Evolutionary conservation across 2,888 invertebrate species (phyloP).

Genomic region (Rapana venosa): DNA sequence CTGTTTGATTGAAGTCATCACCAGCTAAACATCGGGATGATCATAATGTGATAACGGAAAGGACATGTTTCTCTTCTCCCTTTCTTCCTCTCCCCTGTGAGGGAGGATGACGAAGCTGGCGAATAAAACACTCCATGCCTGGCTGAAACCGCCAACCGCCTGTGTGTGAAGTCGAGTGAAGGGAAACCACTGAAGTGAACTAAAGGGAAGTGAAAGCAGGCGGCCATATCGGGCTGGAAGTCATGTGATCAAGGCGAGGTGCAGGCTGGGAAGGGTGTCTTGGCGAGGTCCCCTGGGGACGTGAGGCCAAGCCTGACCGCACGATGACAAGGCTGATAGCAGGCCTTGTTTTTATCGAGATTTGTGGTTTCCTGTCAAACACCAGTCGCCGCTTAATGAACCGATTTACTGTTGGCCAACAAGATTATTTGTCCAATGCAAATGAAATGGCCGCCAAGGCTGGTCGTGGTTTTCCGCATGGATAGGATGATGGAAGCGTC

Average conservation of each 20-base stretch:
- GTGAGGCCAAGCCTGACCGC: slow-evolving; percentile 29
- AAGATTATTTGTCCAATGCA: slow-evolving; percentile 44
- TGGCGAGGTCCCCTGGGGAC: not conserved
- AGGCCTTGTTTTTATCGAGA: slow-evolving; percentile 39
- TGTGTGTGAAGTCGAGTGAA: not conserved
- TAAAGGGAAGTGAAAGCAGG: slow-evolving; percentile 15
- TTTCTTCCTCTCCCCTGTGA: not conserved
- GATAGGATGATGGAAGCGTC: slow-evolving; percentile 21
- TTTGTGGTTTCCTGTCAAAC: slow-evolving; percentile 46
- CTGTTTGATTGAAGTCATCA: too few species aligned
- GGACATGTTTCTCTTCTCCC: not conserved
- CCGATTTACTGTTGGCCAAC: slow-evolving; percentile 42
- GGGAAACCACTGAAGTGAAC: slow-evolving; percentile 1
- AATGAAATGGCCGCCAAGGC: slow-evolving; percentile 28
- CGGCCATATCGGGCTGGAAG: not conserved
- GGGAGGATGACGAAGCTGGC: not conserved
- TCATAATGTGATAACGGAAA: not conserved
- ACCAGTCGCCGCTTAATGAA: slow-evolving; percentile 42
- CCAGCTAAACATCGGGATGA: too few species aligned
- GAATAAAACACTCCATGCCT: not conserved
- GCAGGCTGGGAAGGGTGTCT: not conserved
- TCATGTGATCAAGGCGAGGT: slow-evolving; percentile 11
- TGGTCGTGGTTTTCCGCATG: slow-evolving; percentile 35
- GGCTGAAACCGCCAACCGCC: not conserved
- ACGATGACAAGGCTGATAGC: slow-evolving; percentile 43